A percentile compares a stretch with the other conserved stretches of the same genome.
phyloP scores from a whole-genome alignment of 2,888 invertebrate species.

The Cataglyphis altisquamis region DNA sequence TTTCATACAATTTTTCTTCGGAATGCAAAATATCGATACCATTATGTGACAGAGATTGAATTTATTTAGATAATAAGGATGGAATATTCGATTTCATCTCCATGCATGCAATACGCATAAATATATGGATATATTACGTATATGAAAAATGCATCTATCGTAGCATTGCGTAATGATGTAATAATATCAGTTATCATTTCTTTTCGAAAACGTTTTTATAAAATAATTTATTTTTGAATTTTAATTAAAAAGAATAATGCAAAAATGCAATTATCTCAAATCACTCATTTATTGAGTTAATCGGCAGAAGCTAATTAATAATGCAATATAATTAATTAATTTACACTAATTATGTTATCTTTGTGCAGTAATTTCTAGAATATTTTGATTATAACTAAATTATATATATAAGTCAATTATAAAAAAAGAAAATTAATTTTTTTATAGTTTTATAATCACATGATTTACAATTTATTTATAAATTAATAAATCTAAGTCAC shows the following conservation, averaged over 20 bases:
- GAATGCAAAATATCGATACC: slow-evolving; percentile 16
- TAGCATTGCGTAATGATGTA: neutral
- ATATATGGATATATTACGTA: neutral
- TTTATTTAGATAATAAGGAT: slow-evolving; percentile 54
- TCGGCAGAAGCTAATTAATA: neutral
- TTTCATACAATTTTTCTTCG: slow-evolving; percentile 42
- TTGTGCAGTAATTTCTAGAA: neutral
- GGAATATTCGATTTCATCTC: slow-evolving; percentile 40
- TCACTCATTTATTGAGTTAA: neutral
- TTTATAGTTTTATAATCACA: too few relatives aligned
- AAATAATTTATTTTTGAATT: neutral
- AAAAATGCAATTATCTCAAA: neutral
- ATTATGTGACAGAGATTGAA: slow-evolving; percentile 48
- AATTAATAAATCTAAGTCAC: neutral
- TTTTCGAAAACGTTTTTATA: neutral
- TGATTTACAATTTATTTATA: too few relatives aligned
- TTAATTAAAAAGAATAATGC: neutral
- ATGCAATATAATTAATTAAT: neutral
- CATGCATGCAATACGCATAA: neutral
- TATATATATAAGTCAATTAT: too few relatives aligned
- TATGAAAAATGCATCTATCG: neutral
- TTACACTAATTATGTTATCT: neutral
- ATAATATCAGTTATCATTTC: neutral
- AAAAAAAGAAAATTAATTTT: too few relatives aligned
- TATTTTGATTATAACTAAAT: neutral